Conservation (phyloP, 2,888 invertebrate species). For the Ommatoiulus sabulosus region DNA sequence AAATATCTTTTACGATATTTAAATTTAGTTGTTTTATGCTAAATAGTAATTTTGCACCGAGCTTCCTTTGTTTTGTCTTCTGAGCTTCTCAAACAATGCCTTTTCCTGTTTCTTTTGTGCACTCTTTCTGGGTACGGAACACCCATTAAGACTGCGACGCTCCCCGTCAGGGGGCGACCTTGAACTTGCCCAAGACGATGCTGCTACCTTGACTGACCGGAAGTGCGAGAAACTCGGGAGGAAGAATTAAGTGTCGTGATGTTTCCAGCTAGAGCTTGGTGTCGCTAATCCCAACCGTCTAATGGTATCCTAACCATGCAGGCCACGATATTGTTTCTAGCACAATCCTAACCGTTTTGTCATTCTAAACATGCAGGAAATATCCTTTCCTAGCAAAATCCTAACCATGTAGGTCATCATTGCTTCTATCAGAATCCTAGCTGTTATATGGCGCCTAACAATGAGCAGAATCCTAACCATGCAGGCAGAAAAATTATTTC, state of each 20-base stretch:
- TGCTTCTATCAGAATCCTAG: too few relatives aligned
- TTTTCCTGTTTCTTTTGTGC: constrained; percentile 5
- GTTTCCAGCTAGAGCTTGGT: neutral
- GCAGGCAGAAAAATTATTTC: too few relatives aligned
- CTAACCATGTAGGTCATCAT: neutral
- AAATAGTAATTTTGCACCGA: constrained; percentile 6
- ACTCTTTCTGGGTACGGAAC: neutral
- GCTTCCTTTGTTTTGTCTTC: constrained; percentile 7
- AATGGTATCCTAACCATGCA: neutral
- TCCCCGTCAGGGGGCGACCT: neutral
- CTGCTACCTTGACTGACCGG: neutral
- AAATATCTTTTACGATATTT: constrained; percentile 30
- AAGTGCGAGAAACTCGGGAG: neutral
- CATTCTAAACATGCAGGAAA: neutral
- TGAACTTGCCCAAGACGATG: neutral
- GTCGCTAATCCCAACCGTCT: neutral
- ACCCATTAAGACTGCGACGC: neutral
- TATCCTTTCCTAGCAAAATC: neutral
- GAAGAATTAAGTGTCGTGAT: too few relatives aligned
- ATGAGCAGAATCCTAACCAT: too few relatives aligned
- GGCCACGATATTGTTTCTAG: too few relatives aligned
- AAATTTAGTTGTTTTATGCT: constrained; percentile 24
- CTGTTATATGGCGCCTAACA: too few relatives aligned
- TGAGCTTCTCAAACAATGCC: neutral
- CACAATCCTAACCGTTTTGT: neutral